phyloP scores from a whole-genome alignment of 1,140 invertebrate species.

The Drosophila insularis region DNA sequence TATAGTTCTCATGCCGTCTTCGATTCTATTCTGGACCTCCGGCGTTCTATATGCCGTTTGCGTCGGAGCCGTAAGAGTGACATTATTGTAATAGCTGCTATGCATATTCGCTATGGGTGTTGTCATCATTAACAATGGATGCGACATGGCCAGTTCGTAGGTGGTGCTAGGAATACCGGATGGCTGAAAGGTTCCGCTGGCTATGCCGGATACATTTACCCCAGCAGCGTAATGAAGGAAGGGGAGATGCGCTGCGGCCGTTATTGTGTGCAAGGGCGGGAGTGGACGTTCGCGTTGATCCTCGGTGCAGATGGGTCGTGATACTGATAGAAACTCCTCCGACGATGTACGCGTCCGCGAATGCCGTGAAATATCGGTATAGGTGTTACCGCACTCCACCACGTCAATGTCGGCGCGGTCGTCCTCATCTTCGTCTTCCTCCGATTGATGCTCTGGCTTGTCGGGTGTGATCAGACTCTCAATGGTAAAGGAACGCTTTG shows the following conservation, averaged over 20 bases:
- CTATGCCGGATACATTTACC: slow-evolving; percentile 56
- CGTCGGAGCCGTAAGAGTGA: slow-evolving; percentile 60
- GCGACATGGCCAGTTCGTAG: slow-evolving; percentile 67
- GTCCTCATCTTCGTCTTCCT: slow-evolving; percentile 57
- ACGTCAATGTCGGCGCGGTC: slow-evolving; percentile 67
- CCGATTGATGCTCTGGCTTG: slow-evolving; percentile 54
- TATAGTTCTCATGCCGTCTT: slow-evolving; percentile 72
- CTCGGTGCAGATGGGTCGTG: slow-evolving; percentile 34
- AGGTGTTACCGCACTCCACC: slow-evolving; percentile 54
- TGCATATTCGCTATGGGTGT: slow-evolving; percentile 63
- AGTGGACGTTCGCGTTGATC: slow-evolving; percentile 60
- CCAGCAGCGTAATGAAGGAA: slow-evolving; percentile 69
- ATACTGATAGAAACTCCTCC: slow-evolving; percentile 46
- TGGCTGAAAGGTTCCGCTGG: slow-evolving; percentile 31
- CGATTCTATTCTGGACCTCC: slow-evolving; percentile 70
- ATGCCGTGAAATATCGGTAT: slow-evolving; percentile 30
- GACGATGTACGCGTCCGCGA: slow-evolving; percentile 43
- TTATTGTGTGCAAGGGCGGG: slow-evolving; percentile 71
- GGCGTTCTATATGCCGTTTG: slow-evolving; percentile 55
- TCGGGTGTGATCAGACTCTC: slow-evolving; percentile 93
- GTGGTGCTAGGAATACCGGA: slow-evolving; percentile 47
- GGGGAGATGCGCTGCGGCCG: slow-evolving; percentile 63
- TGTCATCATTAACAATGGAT: slow-evolving; percentile 71
- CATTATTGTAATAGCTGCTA: slow-evolving; percentile 66
- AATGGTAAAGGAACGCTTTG: slow-evolving; percentile 89